These are phyloP conservation scores for Alcis repandata DNA, from an alignment of 2,888 invertebrate species.

Conservation along the genomic window DNA sequence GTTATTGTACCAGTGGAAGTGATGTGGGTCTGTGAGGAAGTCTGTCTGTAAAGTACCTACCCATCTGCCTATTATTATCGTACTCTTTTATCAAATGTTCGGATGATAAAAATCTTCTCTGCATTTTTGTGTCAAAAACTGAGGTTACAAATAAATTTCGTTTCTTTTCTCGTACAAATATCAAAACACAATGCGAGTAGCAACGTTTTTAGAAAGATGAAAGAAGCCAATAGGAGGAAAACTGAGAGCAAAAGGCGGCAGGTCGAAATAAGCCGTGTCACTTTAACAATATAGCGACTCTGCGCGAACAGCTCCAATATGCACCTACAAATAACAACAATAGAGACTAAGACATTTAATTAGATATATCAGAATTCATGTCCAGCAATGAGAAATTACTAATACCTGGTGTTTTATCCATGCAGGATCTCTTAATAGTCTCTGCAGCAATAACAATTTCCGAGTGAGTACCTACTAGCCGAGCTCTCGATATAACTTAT, in stretches of 20 bases:
- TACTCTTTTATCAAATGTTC: conserved; percentile 9
- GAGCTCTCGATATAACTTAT: conserved; percentile 21
- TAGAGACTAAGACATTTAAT: background rate
- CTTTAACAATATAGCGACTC: conserved; percentile 1
- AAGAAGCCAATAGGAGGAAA: background rate
- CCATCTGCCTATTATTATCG: conserved; percentile 8
- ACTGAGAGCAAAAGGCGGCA: conserved; percentile 1
- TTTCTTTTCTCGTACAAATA: no score
- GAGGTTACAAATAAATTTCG: no score
- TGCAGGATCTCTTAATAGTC: conserved; percentile 18
- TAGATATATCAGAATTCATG: background rate
- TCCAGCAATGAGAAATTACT: conserved; percentile 3
- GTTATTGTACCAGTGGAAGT: conserved; percentile 36
- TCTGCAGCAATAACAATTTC: conserved; percentile 26
- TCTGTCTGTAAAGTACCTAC: conserved; percentile 21
- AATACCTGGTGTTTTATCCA: conserved; percentile 10
- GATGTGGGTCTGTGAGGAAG: conserved; percentile 28
- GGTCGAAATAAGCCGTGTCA: conserved; percentile 11
- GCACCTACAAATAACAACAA: background rate
- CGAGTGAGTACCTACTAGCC: conserved; percentile 2
- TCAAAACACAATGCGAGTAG: background rate
- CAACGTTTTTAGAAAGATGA: background rate
- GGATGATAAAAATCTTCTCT: background rate
- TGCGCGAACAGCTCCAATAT: background rate
- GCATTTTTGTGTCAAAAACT: background rate